These are phyloP conservation scores for Hydropotes inermis DNA, from an alignment of 2,113 vertebrate species.

Conservation along the genomic window DNA sequence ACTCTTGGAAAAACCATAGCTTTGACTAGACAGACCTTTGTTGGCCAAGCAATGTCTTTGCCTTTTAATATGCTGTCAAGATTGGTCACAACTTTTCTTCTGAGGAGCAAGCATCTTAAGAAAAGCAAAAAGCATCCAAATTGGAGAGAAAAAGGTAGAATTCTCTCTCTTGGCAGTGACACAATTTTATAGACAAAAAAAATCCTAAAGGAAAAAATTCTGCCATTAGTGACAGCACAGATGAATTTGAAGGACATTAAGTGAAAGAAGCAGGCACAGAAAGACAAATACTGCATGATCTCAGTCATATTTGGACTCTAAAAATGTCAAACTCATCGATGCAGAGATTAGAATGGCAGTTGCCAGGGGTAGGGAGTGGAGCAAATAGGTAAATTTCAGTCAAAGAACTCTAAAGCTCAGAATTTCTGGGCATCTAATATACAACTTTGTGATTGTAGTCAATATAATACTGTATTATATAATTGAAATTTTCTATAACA, in stretches of 20 bases:
- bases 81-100: background rate
- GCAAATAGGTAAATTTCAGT: background rate
- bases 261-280: background rate
- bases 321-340: background rate
- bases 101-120: background rate
- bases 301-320: background rate
- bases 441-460: background rate
- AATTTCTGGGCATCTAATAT: background rate
- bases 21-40: fast-evolving
- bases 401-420: background rate
- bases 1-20: background rate
- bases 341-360: background rate
- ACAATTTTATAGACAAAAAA: background rate
- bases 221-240: background rate
- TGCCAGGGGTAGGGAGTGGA: background rate
- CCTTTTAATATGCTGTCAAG: background rate
- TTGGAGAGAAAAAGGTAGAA: background rate
- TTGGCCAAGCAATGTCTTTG: background rate
- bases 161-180: background rate
- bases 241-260: background rate
- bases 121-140: background rate
- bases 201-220: background rate
- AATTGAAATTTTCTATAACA: background rate
- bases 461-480: background rate
- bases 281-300: background rate